These are phyloP conservation scores for Chrysomallon squamiferum DNA, from an alignment of 1,140 invertebrate genomes.

Conservation along the genomic window DNA sequence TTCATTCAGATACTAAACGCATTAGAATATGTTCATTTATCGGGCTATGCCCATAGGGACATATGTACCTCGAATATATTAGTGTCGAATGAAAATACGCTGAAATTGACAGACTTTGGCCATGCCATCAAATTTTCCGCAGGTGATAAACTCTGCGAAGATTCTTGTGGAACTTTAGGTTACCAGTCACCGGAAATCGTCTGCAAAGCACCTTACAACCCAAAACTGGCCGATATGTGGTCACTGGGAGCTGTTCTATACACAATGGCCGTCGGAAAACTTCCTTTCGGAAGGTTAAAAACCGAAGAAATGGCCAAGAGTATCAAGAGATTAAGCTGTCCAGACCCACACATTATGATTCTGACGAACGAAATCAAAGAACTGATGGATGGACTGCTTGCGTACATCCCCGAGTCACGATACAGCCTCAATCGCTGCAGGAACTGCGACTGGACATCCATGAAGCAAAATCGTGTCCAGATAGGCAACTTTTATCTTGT, in stretches of 20 bases:
- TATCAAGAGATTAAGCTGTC: slow-evolving; percentile 32
- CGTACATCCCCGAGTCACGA: slow-evolving; percentile 34
- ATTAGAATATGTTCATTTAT: slow-evolving; percentile 42
- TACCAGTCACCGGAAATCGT: slow-evolving; percentile 45
- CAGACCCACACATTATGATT: slow-evolving; percentile 22
- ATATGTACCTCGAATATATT: slow-evolving; percentile 47
- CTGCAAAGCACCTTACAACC: slow-evolving; percentile 35
- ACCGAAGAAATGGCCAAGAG: slow-evolving; percentile 26
- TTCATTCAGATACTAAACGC: slow-evolving; percentile 31
- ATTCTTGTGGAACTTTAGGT: slow-evolving; percentile 36
- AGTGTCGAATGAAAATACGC: slow-evolving; percentile 32
- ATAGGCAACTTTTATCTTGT: slow-evolving; percentile 49
- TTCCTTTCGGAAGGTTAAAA: slow-evolving; percentile 41
- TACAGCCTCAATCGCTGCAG: slow-evolving; percentile 10
- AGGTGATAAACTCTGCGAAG: slow-evolving; percentile 29
- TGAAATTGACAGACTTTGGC: slow-evolving; percentile 50
- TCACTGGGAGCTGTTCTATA: slow-evolving; percentile 46
- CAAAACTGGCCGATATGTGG: slow-evolving; percentile 42
- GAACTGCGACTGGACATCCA: slow-evolving; percentile 33
- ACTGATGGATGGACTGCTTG: slow-evolving; percentile 31
- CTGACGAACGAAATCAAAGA: slow-evolving; percentile 35
- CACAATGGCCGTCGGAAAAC: slow-evolving; percentile 41
- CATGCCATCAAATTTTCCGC: slow-evolving; percentile 29
- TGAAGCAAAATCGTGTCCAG: slow-evolving; percentile 23
- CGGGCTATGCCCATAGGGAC: slow-evolving; percentile 41